These are phyloP conservation scores for Diadegma fenestrale DNA, from an alignment of 2,888 invertebrate genomes.

Conservation along the genomic window DNA sequence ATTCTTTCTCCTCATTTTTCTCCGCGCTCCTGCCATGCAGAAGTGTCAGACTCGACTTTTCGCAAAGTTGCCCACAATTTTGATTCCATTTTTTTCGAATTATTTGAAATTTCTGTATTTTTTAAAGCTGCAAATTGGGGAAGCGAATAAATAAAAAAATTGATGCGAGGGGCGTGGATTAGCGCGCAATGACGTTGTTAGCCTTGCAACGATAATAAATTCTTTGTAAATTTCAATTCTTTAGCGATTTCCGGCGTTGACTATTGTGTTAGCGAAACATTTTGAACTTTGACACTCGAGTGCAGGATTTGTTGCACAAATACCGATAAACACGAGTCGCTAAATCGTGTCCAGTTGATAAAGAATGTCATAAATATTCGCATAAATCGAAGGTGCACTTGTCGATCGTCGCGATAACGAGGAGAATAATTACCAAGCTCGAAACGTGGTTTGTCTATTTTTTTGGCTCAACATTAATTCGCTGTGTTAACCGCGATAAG, in stretches of 20 bases:
- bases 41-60: no score
- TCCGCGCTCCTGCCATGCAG: constrained; percentile 44
- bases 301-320: constrained; percentile 37
- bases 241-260: constrained; percentile 57
- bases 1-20: neutral
- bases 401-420: constrained; percentile 10
- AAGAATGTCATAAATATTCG: constrained; percentile 1
- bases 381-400: constrained; percentile 25
- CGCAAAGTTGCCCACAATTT: constrained; percentile 45
- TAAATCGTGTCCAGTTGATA: neutral
- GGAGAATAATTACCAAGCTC: constrained; percentile 25
- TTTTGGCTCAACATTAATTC: neutral
- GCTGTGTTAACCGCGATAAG: neutral
- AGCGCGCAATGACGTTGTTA: constrained; percentile 13
- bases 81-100: neutral
- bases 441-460: constrained; percentile 14
- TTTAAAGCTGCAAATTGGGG: no score
- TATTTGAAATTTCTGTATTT: no score
- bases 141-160: neutral
- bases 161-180: neutral
- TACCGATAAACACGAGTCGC: neutral
- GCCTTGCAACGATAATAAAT: constrained; percentile 62
- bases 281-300: constrained; percentile 69
- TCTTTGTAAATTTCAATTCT: constrained; percentile 50
- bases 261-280: constrained; percentile 58